Evolutionary conservation across 1,140 invertebrate species (phyloP).

Genomic region (Trachymyrmex cornetzi): DNA sequence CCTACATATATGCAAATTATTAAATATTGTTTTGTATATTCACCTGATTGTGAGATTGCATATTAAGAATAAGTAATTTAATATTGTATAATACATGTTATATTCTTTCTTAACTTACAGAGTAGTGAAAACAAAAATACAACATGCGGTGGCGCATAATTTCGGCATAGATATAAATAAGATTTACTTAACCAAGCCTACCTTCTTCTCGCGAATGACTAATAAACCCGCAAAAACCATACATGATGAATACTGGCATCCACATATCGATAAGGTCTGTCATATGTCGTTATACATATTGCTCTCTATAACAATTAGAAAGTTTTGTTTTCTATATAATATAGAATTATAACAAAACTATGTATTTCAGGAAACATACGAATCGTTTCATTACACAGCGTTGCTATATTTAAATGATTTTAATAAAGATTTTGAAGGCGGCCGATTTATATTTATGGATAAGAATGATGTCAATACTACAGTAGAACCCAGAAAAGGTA

Average conservation of each 20-base stretch:
- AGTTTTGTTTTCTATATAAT: not conserved
- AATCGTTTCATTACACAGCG: constrained; percentile 95
- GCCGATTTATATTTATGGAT: constrained; percentile 94
- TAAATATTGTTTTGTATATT: constrained; percentile 16
- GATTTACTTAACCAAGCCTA: constrained; percentile 93
- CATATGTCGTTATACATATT: constrained; percentile 27
- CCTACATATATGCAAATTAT: not conserved
- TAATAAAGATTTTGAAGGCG: constrained; percentile 92
- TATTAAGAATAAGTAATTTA: not conserved
- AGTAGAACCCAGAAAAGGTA: constrained; percentile 92
- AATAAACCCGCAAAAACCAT: constrained; percentile 89
- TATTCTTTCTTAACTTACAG: constrained; percentile 71
- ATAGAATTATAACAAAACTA: constrained; percentile 42
- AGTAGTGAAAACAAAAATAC: constrained; percentile 92
- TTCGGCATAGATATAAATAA: constrained; percentile 90
- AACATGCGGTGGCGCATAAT: constrained; percentile 91
- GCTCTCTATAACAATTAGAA: not conserved
- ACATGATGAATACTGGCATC: constrained; percentile 96
- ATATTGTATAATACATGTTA: not conserved
- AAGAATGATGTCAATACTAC: constrained; percentile 89
- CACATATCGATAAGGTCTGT: constrained; percentile 94
- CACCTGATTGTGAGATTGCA: not conserved
- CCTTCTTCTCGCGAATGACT: constrained; percentile 94
- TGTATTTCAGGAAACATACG: constrained; percentile 91
- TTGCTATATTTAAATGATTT: constrained; percentile 93